Base-by-base conservation (phyloP, 2,797 vertebrate genomes). In the Spea hammondii region DNA sequence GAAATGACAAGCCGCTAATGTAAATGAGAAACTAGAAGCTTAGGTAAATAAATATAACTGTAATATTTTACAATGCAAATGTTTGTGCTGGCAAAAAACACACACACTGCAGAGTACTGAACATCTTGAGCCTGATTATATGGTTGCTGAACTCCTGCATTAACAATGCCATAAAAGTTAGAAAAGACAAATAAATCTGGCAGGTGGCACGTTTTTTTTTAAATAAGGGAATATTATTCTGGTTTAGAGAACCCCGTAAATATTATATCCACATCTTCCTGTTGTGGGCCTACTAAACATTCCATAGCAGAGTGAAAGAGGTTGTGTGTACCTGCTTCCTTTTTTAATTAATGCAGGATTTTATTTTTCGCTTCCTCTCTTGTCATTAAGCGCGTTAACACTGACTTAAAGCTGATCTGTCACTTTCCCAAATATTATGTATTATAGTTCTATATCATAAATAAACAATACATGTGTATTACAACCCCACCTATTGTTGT, bases 11-110 rank as follows among this genome's bases (percentile, higher is more conserved):
- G 60, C 64, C 67, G 55, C 78, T 60, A 70, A 80, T 57, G 67
- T 60, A 65, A 80, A 75, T 80, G 78, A 71, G 72, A 57, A 65
- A 71, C 57, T 68, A 76, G 69, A 77, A 72, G 64, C 74, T 53
- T n/a, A 77, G 59, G 64, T 72, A 81, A 77, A 71, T 77, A 80
- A 76, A 80, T 80, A 76, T 72, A 60, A 62, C 67, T 46, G 79
- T 71, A 66, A 80, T 71, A 76, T 76, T 80, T 80, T 80, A 80
- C 73, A 76, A 65, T 79, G 68, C 72, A 76, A 80, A 80, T 72
- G 74, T 77, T 80, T 80, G 74, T 81, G 64, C 74, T 76, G 74
- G 74, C 54, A 72, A 12, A 51, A 76, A 11, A 62, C 47, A 69
- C 64, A 72, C 68, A 48, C 68, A 67, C 48, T 70, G 9, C 14